These are phyloP conservation scores for Catocala fraxini DNA, from an alignment of 2,888 invertebrate species.

Conservation along the genomic window DNA sequence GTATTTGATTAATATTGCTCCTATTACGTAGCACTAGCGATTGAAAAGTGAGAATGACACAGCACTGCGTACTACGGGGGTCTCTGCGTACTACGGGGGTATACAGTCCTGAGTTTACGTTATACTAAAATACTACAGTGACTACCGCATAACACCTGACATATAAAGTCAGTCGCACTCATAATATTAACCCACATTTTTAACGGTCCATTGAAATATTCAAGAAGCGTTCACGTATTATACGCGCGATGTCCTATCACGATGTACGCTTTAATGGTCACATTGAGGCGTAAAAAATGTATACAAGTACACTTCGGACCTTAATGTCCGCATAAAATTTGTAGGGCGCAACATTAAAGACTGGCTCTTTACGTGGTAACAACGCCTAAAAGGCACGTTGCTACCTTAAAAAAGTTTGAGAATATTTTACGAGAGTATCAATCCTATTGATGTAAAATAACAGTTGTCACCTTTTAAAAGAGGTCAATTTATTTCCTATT, in stretches of 20 bases:
- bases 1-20: too few relatives aligned
- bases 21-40: too few relatives aligned
- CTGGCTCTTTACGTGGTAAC: conserved; percentile 40
- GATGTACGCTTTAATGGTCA: conserved; percentile 47
- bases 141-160: neutral
- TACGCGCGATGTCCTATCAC: conserved; percentile 37
- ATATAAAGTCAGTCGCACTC: conserved; percentile 6
- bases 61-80: too few relatives aligned
- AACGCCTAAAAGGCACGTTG: conserved; percentile 24
- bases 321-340: conserved; percentile 58
- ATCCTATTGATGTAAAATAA: conserved; percentile 7
- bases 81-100: too few relatives aligned
- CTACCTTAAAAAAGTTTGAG: conserved; percentile 24
- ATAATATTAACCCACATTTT: conserved; percentile 30
- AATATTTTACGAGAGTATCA: conserved; percentile 18
- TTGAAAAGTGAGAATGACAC: too few relatives aligned
- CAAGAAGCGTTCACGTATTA: conserved; percentile 37
- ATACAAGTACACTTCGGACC: conserved; percentile 51
- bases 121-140: too few relatives aligned
- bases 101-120: too few relatives aligned
- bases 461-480: neutral
- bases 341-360: conserved; percentile 50
- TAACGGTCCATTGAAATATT: conserved; percentile 43
- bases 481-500: neutral
- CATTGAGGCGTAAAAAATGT: conserved; percentile 57